Conservation (phyloP, 1,140 invertebrate species). For the Tetragonula clypearis region DNA sequence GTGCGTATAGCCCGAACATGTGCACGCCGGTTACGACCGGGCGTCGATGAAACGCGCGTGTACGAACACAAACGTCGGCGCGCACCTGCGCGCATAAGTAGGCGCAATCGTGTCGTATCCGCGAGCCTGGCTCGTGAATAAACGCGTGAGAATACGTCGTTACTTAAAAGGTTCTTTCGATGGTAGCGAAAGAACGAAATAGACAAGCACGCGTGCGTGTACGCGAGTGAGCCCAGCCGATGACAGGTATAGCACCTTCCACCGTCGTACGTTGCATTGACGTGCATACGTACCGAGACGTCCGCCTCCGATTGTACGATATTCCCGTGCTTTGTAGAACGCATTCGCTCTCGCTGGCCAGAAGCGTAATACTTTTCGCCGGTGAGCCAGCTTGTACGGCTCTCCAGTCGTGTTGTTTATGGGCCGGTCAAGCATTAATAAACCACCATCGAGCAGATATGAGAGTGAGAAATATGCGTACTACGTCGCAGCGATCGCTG, state of each 20-base stretch:
- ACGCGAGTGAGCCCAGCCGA: conserved; percentile 11
- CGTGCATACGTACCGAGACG: conserved; percentile 37
- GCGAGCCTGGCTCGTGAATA: conserved; percentile 25
- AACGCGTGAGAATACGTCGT: conserved; percentile 45
- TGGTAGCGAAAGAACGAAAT: not conserved
- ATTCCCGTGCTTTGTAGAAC: conserved; percentile 36
- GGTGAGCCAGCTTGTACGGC: not conserved
- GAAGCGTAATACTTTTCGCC: conserved; percentile 3
- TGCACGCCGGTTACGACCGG: conserved; percentile 14
- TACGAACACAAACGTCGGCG: not conserved
- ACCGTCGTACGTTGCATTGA: conserved; percentile 42
- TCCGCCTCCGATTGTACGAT: conserved; percentile 48
- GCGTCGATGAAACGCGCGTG: not conserved
- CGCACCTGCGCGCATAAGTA: conserved; percentile 47
- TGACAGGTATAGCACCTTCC: conserved; percentile 36
- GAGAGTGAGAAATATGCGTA: not conserved
- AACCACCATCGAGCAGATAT: conserved; percentile 2
- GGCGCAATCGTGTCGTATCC: conserved; percentile 1
- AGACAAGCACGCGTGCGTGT: not conserved
- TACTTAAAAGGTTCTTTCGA: conserved; percentile 33
- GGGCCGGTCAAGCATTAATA: not conserved
- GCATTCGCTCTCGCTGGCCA: not conserved
- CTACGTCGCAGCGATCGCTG: not conserved
- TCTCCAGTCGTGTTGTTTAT: conserved; percentile 17
- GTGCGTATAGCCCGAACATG: not conserved